Conservation (phyloP, 2,113 vertebrate species). For the Calyptomena viridis region DNA sequence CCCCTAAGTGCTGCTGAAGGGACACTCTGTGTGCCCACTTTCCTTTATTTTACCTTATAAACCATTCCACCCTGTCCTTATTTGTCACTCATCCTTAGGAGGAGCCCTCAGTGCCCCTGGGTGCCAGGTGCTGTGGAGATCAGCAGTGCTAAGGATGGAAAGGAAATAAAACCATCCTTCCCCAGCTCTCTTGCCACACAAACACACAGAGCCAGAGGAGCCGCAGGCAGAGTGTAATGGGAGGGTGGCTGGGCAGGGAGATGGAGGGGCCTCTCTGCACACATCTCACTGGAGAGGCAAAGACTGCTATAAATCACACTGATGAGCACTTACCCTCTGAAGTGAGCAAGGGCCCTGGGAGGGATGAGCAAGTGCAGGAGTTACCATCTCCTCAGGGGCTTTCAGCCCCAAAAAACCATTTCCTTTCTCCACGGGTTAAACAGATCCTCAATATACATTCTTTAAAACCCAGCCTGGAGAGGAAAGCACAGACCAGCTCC, state of each 20-base stretch:
- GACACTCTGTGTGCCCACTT: neutral
- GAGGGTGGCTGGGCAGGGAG: neutral
- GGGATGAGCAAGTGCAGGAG: neutral
- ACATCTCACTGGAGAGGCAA: conserved; percentile 4
- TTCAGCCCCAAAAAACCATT: neutral
- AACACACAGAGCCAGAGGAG: neutral
- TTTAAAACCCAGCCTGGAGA: neutral
- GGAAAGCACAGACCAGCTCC: neutral
- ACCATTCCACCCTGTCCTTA: neutral
- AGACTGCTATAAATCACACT: neutral
- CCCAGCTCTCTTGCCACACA: neutral
- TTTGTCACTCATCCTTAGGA: neutral
- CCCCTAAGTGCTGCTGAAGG: neutral
- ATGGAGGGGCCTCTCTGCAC: neutral
- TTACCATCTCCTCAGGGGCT: neutral
- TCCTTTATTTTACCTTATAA: neutral
- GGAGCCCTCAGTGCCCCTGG: neutral
- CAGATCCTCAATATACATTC: neutral
- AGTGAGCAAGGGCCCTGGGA: neutral
- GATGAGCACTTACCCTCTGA: neutral
- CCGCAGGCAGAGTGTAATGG: fast-evolving
- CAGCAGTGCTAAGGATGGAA: neutral
- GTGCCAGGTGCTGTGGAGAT: neutral
- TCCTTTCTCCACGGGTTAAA: neutral
- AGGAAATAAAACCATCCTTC: neutral